These are phyloP conservation scores for Ormyrus nitidulus DNA, from an alignment of 2,888 invertebrate species.

Conservation along the genomic window DNA sequence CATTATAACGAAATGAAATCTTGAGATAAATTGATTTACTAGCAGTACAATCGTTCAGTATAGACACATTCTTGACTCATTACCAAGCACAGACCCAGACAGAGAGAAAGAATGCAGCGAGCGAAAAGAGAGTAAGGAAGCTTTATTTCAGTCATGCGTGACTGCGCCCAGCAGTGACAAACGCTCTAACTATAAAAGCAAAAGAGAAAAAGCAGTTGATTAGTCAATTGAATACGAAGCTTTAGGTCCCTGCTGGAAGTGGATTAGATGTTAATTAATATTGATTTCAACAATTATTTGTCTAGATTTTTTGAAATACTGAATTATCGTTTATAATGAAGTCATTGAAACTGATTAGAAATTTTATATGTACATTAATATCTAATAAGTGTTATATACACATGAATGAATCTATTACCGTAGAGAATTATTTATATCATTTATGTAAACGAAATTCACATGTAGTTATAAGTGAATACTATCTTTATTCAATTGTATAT, in stretches of 20 bases:
- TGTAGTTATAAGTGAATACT: no score
- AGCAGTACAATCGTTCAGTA: conserved; percentile 8
- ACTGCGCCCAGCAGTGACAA: conserved; percentile 48
- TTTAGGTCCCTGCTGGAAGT: no score
- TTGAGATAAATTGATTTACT: conserved; percentile 18
- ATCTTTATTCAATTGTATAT: no score
- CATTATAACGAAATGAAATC: not conserved
- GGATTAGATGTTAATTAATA: no score
- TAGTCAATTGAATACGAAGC: conserved; percentile 11
- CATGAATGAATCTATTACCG: not conserved
- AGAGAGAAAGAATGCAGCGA: conserved; percentile 12
- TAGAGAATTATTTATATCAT: not conserved
- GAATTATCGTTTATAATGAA: no score
- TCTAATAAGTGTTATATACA: not conserved
- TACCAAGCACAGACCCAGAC: conserved; percentile 16
- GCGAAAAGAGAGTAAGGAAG: conserved; percentile 29
- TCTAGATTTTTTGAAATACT: conserved; percentile 10
- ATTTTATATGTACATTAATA: no score
- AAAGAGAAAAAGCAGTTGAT: conserved; percentile 35
- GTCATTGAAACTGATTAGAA: no score
- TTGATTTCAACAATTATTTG: not conserved
- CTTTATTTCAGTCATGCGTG: conserved; percentile 39
- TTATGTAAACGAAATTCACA: no score
- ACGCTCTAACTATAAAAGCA: conserved; percentile 54
- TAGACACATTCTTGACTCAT: conserved; percentile 8